Evolutionary conservation across 2,113 vertebrate genomes (phyloP).

Genomic region (Uria aalge): DNA sequence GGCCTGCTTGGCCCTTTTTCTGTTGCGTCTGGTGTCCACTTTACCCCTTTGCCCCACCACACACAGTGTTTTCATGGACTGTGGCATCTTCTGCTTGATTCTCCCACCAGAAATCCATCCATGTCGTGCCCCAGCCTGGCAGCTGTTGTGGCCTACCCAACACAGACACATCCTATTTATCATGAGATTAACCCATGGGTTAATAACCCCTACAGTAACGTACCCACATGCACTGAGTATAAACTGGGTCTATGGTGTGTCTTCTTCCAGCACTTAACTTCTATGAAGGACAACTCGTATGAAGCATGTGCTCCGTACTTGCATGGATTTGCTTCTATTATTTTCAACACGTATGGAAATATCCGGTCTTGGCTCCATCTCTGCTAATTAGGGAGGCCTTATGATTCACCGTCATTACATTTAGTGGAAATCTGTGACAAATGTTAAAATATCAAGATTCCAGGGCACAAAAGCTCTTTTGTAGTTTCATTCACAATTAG

Average conservation of each 20-base stretch:
- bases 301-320: background rate
- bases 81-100: background rate
- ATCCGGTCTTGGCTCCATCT: background rate
- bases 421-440: background rate
- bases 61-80: background rate
- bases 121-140: background rate
- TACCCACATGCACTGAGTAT: background rate
- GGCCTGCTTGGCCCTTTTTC: background rate
- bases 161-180: background rate
- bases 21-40: fast-evolving
- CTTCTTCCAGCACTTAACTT: background rate
- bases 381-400: background rate
- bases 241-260: background rate
- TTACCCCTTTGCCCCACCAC: background rate
- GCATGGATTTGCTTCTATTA: background rate
- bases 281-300: background rate
- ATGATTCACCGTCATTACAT: background rate
- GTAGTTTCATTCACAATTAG: background rate
- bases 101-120: background rate
- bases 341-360: background rate
- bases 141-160: background rate
- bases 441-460: conserved; percentile 8
- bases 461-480: conserved; percentile 27
- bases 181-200: background rate
- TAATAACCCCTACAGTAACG: background rate